Conservation (phyloP, 2,888 invertebrate genomes). For the Sympetrum striolatum region DNA sequence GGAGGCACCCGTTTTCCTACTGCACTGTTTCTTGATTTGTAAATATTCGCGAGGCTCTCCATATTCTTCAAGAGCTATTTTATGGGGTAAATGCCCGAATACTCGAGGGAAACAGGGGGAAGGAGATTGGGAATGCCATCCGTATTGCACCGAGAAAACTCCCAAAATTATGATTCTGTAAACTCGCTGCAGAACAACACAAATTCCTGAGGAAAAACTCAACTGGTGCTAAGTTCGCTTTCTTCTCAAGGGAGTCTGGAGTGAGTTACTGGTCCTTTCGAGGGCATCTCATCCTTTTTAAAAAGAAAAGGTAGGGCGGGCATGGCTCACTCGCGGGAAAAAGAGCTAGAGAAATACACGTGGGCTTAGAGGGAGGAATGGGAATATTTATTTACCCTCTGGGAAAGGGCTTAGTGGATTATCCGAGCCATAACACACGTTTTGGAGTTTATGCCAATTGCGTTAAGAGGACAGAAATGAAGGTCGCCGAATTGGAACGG, state of each 20-base stretch:
- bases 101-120: neutral
- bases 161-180: neutral
- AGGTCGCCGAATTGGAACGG: no score
- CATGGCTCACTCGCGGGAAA: neutral
- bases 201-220: neutral
- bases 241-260: neutral
- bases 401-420: neutral
- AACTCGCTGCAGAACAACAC: neutral
- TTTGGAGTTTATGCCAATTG: slow-evolving; percentile 1
- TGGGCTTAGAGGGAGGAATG: neutral
- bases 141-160: neutral
- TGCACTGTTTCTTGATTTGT: no score
- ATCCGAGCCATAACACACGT: neutral
- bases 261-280: no score
- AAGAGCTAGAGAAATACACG: neutral
- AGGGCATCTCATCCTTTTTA: neutral
- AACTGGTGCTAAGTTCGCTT: neutral
- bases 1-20: no score
- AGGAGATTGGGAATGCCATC: neutral
- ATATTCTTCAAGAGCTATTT: no score
- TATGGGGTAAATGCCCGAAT: no score
- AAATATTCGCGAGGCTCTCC: no score
- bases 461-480: neutral
- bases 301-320: neutral
- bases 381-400: neutral